A percentile compares a stretch with the other conserved stretches of the same genome.
These are phyloP conservation scores for Syrista parreyssii DNA, from an alignment of 2,888 invertebrate species.

Conservation along the genomic window DNA sequence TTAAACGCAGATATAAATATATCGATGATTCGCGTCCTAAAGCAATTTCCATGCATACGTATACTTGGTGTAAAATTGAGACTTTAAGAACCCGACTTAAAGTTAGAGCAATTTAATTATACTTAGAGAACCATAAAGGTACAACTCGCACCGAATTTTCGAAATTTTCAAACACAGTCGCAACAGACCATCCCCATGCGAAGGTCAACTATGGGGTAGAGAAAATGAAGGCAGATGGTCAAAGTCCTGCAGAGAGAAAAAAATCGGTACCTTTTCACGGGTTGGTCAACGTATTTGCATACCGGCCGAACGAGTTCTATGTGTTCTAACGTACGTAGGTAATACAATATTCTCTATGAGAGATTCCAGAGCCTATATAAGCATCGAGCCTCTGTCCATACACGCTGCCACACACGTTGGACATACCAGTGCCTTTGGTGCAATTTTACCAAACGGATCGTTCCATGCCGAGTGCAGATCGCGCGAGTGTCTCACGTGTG, in stretches of 20 bases:
- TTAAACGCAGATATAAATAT: background rate
- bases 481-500: background rate
- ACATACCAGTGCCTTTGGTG: background rate
- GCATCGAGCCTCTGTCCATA: background rate
- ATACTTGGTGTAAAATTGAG: background rate
- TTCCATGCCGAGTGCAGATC: background rate
- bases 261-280: constrained; percentile 26
- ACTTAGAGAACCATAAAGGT: background rate
- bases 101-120: background rate
- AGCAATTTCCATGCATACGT: background rate
- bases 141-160: background rate
- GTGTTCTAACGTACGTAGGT: background rate
- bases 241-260: constrained; percentile 12
- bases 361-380: background rate
- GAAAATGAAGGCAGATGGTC: constrained; percentile 16
- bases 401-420: background rate
- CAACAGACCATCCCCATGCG: background rate
- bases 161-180: background rate
- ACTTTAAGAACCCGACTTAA: background rate
- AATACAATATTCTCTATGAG: background rate
- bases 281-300: constrained; percentile 42
- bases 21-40: background rate
- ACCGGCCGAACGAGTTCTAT: constrained; percentile 39
- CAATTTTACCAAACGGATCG: background rate
- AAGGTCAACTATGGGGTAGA: constrained; percentile 6